Percentiles rank a stretch among this genome's conserved stretches.
Conservation (phyloP, 2,797 vertebrate species). For the Lates japonicus region DNA sequence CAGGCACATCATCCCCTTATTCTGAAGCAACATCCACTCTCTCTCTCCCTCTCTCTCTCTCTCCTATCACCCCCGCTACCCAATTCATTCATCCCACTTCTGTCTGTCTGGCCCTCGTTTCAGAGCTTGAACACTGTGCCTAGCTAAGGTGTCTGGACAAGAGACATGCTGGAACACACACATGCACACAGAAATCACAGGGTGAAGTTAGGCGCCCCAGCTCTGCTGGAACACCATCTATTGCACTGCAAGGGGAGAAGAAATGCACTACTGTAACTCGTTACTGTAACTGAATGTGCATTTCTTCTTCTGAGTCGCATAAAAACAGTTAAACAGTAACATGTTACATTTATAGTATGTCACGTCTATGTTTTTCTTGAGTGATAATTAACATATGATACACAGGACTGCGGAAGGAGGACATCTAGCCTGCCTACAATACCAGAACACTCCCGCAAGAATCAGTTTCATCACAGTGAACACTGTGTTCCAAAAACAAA, state of each 20-base stretch:
- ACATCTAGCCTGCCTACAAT: not conserved
- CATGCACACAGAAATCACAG: constrained; percentile 40
- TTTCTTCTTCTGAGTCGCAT: not conserved
- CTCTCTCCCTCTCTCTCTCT: constrained; percentile 20
- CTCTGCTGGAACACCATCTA: constrained; percentile 51
- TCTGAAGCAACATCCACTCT: constrained; percentile 58
- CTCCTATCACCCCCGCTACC: constrained; percentile 67
- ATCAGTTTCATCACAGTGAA: not conserved
- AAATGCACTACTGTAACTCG: constrained; percentile 21
- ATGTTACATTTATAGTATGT: not conserved
- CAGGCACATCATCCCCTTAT: constrained; percentile 76
- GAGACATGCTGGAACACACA: constrained; percentile 72
- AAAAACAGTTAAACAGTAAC: not conserved
- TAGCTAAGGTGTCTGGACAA: constrained; percentile 85
- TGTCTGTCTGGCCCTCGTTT: constrained; percentile 80
- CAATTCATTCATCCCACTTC: constrained; percentile 81
- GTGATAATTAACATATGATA: not conserved
- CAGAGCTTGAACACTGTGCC: constrained; percentile 81
- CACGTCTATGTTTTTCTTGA: not conserved
- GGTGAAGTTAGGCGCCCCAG: constrained; percentile 83
- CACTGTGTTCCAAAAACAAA: constrained; percentile 36
- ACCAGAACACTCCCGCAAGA: constrained; percentile 10
- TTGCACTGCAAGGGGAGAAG: constrained; percentile 23
- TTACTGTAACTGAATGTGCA: constrained; percentile 10
- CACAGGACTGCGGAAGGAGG: not conserved